Percentiles rank a stretch among this genome's conserved stretches.
Conservation (phyloP, 2,888 invertebrate genomes). For the Acrocyrtus sp. region DNA sequence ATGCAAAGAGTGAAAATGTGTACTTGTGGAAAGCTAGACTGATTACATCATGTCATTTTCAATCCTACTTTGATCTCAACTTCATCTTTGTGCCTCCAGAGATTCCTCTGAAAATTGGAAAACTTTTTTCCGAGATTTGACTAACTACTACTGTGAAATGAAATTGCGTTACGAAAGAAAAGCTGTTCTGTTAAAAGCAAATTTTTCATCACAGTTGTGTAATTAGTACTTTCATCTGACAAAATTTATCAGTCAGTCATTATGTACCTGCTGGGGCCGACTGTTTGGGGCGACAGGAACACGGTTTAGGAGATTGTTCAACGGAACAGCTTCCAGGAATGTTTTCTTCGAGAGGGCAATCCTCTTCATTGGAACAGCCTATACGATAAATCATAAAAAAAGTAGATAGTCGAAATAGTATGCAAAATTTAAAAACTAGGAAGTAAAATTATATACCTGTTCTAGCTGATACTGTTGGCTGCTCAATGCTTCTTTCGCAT, state of each 20-base stretch:
- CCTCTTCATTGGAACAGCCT: slow-evolving; percentile 25
- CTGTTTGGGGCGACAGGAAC: slow-evolving; percentile 42
- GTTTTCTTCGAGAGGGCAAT: slow-evolving; percentile 12
- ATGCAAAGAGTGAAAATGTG: not conserved
- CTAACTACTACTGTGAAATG: too few species aligned
- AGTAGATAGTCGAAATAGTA: too few species aligned
- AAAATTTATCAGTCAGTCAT: too few species aligned
- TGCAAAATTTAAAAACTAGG: too few species aligned
- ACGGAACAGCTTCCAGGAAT: slow-evolving; percentile 11
- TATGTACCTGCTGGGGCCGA: too few species aligned
- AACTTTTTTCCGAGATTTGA: not conserved
- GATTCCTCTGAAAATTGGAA: not conserved
- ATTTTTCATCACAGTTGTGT: too few species aligned
- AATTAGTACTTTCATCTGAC: too few species aligned
- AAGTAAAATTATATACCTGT: slow-evolving; percentile 28
- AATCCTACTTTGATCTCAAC: slow-evolving; percentile 3
- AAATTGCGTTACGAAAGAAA: too few species aligned
- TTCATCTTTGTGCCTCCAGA: not conserved
- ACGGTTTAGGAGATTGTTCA: slow-evolving; percentile 30
- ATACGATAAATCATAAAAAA: too few species aligned
- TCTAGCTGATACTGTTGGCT: slow-evolving; percentile 43
- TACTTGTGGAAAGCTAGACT: not conserved
- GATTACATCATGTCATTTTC: not conserved
- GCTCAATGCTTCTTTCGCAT: slow-evolving; percentile 48
- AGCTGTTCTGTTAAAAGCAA: too few species aligned